These are phyloP conservation scores for Pyrrhopygopsis socrates DNA, from an alignment of 2,888 invertebrate genomes.

Conservation along the genomic window DNA sequence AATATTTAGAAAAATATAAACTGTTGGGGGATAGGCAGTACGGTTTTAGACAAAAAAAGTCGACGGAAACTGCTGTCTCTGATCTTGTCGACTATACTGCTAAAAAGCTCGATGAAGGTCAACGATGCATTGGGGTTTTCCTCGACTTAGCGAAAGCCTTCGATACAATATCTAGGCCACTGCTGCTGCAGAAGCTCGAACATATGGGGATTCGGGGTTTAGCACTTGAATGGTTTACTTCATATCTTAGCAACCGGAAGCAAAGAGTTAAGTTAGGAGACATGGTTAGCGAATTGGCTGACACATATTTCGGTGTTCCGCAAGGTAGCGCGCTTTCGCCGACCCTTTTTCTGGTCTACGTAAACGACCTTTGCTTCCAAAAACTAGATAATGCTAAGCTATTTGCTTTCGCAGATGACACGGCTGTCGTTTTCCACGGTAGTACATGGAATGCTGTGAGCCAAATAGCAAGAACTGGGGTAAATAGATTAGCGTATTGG, in stretches of 20 bases:
- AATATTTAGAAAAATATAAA: slow-evolving; percentile 28
- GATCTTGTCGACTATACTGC: neutral
- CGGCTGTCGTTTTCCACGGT: neutral
- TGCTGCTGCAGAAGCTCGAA: neutral
- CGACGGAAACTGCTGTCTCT: slow-evolving; percentile 29
- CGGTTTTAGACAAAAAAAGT: slow-evolving; percentile 39
- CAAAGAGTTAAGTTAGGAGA: neutral
- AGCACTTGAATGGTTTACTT: neutral
- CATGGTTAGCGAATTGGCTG: neutral
- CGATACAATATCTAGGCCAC: neutral
- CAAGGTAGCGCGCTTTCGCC: slow-evolving; percentile 12
- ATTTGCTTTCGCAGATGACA: neutral
- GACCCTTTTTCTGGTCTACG: neutral
- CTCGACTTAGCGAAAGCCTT: slow-evolving; percentile 10
- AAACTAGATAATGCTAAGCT: neutral
- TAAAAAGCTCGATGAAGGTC: neutral
- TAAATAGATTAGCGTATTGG: neutral
- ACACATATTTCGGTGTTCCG: slow-evolving; percentile 1
- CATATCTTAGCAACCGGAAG: neutral
- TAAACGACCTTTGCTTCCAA: neutral
- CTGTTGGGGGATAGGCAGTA: slow-evolving; percentile 43
- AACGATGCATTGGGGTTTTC: neutral
- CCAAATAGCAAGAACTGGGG: neutral
- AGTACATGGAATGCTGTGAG: neutral
- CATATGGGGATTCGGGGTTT: neutral